phyloP scores from a whole-genome alignment of 2,797 vertebrate genomes.

The Lutra lutra region DNA sequence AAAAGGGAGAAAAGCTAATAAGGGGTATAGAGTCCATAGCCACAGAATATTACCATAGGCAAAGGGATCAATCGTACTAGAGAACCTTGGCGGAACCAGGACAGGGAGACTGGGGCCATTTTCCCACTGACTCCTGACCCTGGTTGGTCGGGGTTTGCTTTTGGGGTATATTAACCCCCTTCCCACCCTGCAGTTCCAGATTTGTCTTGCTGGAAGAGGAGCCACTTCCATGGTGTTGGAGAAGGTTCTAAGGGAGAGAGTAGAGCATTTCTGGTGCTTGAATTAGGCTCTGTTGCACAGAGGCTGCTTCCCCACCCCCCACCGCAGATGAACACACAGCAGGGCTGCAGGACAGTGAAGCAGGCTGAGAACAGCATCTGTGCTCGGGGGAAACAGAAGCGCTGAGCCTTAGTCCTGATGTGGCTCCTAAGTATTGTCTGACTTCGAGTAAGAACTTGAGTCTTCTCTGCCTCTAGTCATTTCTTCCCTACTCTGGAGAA shows the following conservation, averaged over 20 bases:
- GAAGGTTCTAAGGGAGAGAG: neutral
- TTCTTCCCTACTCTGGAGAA: neutral
- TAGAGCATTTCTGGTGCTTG: neutral
- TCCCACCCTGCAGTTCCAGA: neutral
- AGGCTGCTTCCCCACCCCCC: no score
- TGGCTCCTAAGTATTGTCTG: neutral
- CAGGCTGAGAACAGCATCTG: neutral
- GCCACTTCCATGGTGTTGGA: neutral
- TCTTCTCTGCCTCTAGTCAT: neutral
- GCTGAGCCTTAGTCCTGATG: neutral
- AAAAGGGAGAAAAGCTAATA: neutral
- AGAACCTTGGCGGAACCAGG: neutral
- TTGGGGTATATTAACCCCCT: neutral
- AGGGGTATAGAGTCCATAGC: neutral
- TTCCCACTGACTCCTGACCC: neutral
- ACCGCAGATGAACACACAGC: neutral
- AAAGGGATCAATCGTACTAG: neutral
- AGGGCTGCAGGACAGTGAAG: rapidly evolving
- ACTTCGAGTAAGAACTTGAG: neutral
- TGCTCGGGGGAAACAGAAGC: neutral
- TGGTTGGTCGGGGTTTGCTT: neutral
- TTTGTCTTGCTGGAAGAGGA: neutral
- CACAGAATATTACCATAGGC: neutral
- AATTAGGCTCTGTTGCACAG: rapidly evolving
- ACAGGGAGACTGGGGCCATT: neutral